Conservation (phyloP, 2,888 invertebrate genomes). For the Limnephilus marmoratus region DNA sequence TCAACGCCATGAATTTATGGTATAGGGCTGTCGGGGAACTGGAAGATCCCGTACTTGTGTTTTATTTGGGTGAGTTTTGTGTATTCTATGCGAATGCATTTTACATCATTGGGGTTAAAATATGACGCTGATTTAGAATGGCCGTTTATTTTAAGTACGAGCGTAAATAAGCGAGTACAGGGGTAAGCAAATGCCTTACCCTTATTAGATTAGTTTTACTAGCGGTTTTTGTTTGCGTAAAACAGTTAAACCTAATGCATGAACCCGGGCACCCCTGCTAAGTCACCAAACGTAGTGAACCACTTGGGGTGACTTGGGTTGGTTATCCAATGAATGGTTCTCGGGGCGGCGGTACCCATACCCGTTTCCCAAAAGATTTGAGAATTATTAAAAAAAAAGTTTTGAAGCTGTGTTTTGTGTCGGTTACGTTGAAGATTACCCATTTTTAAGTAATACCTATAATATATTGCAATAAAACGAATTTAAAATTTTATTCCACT, state of each 20-base stretch:
- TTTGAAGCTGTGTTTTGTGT: too few species aligned
- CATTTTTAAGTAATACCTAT: too few species aligned
- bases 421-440: too few species aligned
- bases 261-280: too few species aligned
- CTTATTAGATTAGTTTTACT: neutral
- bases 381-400: too few species aligned
- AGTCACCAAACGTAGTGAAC: too few species aligned
- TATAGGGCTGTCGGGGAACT: neutral
- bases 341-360: too few species aligned
- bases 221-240: neutral
- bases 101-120: neutral
- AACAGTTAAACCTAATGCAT: neutral
- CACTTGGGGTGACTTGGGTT: too few species aligned
- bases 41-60: neutral
- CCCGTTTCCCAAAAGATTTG: too few species aligned
- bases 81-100: neutral
- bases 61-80: neutral
- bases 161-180: neutral
- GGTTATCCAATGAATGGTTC: too few species aligned
- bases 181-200: neutral
- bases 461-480: too few species aligned
- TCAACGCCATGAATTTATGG: neutral
- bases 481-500: too few species aligned
- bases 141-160: neutral
- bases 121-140: neutral